A percentile compares a stretch with the other conserved stretches of the same genome.
These are phyloP conservation scores for Meiosimyza platycephala DNA, from an alignment of 2,888 invertebrate genomes.

Conservation along the genomic window DNA sequence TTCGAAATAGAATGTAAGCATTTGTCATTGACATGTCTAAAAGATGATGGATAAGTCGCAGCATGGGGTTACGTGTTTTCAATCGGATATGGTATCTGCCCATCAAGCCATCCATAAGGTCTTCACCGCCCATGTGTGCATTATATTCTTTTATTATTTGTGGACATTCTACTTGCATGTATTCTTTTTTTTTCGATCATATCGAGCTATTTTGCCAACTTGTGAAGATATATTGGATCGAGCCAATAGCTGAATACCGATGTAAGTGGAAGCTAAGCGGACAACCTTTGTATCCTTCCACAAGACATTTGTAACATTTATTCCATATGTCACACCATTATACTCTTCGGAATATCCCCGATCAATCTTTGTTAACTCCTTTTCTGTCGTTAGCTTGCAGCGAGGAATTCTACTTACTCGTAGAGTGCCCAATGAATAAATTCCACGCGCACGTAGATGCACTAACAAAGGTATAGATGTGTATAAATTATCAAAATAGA, in stretches of 20 bases:
- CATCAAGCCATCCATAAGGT: constrained; percentile 33
- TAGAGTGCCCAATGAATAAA: constrained; percentile 34
- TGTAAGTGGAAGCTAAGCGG: constrained; percentile 80
- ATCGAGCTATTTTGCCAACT: constrained; percentile 26
- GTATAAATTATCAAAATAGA: constrained; percentile 35
- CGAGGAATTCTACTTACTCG: constrained; percentile 27
- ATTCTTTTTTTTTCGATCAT: constrained; percentile 27
- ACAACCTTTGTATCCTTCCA: constrained; percentile 34
- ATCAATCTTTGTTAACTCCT: constrained; percentile 9
- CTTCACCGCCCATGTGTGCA: neutral
- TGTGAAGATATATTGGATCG: constrained; percentile 80
- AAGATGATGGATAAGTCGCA: constrained; percentile 30
- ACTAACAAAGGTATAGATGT: too few species aligned
- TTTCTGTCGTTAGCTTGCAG: constrained; percentile 25
- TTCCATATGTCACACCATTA: constrained; percentile 29
- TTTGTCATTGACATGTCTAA: constrained; percentile 33
- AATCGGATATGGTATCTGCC: constrained; percentile 33
- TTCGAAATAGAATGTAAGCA: constrained; percentile 26
- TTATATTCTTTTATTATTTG: constrained; percentile 32
- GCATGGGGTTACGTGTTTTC: constrained; percentile 23
- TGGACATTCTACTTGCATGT: constrained; percentile 27
- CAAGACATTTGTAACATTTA: constrained; percentile 28
- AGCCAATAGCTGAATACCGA: constrained; percentile 79
- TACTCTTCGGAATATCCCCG: neutral
- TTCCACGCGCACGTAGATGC: too few species aligned